Evolutionary conservation across 92 coral and sea anemone genomes (phyloP).

Genomic region (Micromussa lordhowensis): DNA sequence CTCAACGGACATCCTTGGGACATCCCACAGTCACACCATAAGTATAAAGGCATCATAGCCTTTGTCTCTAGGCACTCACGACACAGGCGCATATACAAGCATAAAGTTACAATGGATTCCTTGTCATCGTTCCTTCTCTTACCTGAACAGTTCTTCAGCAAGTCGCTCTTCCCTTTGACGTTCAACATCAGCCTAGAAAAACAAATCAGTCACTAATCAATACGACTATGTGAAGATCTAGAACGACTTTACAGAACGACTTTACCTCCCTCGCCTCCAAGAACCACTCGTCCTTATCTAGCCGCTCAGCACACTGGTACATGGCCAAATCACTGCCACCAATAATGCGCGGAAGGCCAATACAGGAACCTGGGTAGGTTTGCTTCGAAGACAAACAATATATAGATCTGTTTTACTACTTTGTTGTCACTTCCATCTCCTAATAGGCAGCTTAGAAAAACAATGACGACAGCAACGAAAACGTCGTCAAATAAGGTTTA

Average conservation of each 20-base stretch:
- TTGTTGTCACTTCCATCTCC: not conserved
- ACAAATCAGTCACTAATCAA: not conserved
- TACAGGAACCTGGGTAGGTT: conserved; percentile 77
- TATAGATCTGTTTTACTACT: not conserved
- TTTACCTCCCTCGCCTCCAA: conserved; percentile 80
- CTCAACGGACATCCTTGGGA: no score
- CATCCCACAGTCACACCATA: no score
- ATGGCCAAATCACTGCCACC: conserved; percentile 91
- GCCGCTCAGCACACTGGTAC: conserved; percentile 56
- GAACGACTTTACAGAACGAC: no score
- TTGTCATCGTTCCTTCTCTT: not conserved
- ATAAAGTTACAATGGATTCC: not conserved
- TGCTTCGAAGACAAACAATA: conserved; percentile 55
- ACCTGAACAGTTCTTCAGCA: conserved; percentile 88
- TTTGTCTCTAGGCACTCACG: no score
- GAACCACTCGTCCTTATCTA: conserved; percentile 85
- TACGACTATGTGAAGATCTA: no score
- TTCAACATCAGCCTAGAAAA: conserved; percentile 75
- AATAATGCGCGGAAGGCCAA: conserved; percentile 83
- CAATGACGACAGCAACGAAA: no score
- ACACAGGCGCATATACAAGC: no score
- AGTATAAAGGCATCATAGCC: no score
- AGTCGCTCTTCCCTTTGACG: conserved; percentile 78
- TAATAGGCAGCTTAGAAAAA: no score
- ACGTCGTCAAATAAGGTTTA: no score